Evolutionary conservation across 64 coral and sea anemone genomes (phyloP), one percentile per base, ranked within the genome.

Genomic region (Orbicella faveolata): DNA sequence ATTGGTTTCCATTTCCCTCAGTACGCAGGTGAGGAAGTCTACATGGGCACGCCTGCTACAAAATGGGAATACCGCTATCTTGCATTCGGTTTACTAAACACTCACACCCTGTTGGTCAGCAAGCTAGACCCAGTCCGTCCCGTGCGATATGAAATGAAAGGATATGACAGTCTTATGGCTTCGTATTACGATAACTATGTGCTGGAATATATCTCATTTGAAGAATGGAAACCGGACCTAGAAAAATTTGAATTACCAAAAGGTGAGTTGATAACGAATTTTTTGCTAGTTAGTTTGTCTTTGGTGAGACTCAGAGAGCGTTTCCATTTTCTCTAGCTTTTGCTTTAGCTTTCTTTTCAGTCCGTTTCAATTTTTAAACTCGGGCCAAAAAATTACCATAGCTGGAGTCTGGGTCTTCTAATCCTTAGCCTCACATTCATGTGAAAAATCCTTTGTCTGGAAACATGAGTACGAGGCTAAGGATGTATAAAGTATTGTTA

Each of bases 1-100:
- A 34, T 12, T 83, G 1, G 9, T 39, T 83, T 57, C 34, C 20
- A 55, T 78, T 26, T 83, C 37, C 55, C 54, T 21, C 62, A 98
- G 96, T 98, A 93, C 77, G 93, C 77, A 21, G 67, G 80, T 10
- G 79, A 80, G 65, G 93, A 98, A 61, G 96, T 98, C 4, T 98
- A 95, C 34, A 87, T 89, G 87, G 96, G 96, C 36, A 95, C 96
- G 25, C 75, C 93, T 23, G 90, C 93, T 13, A 84, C 87, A 9
- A 95, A 90, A 57, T 98, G 96, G 96, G 90, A 95, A 87, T 95
- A 95, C 78, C 96, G 94, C 62, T 98, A 98, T 54, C 86, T 95
- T 75, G 87, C 84, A 0, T 95, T 77, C 65, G 96, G 91, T 2
- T 61, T 98, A 61, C 88, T 95, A 35, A 98, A 98, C 78, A 83